Conservation (phyloP, 2,113 vertebrate genomes). For the Rhizomys pruinosus region DNA sequence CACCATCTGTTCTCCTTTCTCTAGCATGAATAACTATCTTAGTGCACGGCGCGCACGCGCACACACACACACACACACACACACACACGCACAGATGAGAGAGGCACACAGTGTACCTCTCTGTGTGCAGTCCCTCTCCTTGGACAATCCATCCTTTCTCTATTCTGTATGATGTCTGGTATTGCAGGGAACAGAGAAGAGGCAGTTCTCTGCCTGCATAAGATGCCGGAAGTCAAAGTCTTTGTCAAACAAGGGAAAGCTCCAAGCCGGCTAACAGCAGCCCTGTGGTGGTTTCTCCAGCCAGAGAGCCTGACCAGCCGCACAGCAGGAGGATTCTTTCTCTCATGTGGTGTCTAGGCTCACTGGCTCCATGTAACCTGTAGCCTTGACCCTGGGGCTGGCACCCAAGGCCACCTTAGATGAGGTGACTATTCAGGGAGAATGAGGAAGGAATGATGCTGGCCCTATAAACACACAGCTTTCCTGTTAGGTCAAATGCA, state of each 20-base stretch:
- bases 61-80: fast-evolving
- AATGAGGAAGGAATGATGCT: neutral
- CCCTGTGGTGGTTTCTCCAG: neutral
- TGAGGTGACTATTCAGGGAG: neutral
- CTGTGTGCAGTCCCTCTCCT: too few relatives aligned
- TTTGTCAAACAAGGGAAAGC: neutral
- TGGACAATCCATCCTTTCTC: neutral
- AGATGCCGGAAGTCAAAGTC: neutral
- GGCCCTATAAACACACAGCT: neutral
- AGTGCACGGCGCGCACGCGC: too few relatives aligned
- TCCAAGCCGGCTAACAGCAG: neutral
- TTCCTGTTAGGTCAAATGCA: neutral
- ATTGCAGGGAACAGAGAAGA: neutral
- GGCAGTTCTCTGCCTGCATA: neutral
- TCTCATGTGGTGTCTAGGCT: neutral
- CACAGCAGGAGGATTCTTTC: neutral
- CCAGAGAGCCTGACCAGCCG: neutral
- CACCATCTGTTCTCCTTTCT: neutral
- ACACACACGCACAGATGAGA: fast-evolving
- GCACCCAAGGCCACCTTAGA: neutral
- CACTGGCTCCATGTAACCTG: neutral
- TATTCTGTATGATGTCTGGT: neutral
- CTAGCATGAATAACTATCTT: neutral
- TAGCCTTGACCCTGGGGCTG: neutral
- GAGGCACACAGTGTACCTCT: too few relatives aligned